Percentiles rank a stretch among this genome's conserved stretches.
phyloP scores from a whole-genome alignment of 2,797 vertebrate genomes.

The Lithobates sylvaticus region DNA sequence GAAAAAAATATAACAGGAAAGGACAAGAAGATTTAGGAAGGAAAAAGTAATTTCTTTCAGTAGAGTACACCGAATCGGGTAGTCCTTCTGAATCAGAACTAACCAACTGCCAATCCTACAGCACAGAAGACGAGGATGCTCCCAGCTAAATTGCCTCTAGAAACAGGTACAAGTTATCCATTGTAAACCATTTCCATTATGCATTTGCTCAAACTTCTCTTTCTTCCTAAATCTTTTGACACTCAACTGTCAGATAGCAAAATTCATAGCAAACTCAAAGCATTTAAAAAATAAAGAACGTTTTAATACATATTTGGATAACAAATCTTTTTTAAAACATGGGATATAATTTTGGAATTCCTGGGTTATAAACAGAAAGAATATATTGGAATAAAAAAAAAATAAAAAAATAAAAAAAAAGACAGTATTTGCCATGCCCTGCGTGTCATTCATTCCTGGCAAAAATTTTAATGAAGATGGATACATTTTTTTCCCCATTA shows the following conservation, averaged over 20 bases:
- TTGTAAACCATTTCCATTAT: neutral
- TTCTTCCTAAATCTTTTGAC: neutral
- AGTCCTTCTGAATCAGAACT: neutral
- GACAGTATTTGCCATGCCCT: neutral
- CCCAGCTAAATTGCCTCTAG: too few relatives aligned
- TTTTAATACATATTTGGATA: neutral
- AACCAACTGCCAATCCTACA: neutral
- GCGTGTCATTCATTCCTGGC: neutral
- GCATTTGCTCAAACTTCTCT: neutral
- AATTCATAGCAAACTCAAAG: too few relatives aligned
- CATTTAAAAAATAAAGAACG: too few relatives aligned
- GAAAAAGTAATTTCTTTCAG: neutral
- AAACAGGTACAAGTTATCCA: neutral
- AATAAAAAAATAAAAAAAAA: too few relatives aligned
- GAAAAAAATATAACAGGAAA: neutral
- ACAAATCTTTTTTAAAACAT: neutral
- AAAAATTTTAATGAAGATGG: neutral
- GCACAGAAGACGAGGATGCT: neutral
- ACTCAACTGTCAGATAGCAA: too few relatives aligned
- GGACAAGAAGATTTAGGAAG: neutral
- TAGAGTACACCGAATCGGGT: neutral
- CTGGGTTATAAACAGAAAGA: neutral
- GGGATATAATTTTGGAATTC: neutral
- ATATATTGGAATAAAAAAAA: neutral
- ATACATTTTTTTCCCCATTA: conserved; percentile 61